Percentiles rank a stretch among this genome's conserved stretches.
phyloP scores from a whole-genome alignment of 2,113 vertebrate species.

The Sorex araneus region DNA sequence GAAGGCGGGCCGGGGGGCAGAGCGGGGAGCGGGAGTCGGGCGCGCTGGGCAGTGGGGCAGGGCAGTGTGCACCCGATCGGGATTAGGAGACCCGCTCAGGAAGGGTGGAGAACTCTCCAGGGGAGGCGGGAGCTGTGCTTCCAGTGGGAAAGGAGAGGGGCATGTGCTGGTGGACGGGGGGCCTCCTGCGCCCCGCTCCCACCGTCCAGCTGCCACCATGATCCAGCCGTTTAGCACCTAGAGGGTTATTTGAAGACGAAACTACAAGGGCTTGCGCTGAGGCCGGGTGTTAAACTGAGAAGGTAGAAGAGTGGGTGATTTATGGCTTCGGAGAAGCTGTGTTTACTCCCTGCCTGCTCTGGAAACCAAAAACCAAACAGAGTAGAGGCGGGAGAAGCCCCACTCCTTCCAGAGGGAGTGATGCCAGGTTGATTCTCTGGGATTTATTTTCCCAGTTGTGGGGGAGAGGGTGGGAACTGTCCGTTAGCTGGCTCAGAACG shows the following conservation, averaged over 20 bases:
- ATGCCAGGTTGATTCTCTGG: conserved; percentile 9
- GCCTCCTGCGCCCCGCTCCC: background rate
- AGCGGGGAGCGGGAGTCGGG: background rate
- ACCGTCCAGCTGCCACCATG: conserved; percentile 77
- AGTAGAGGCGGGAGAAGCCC: conserved; percentile 60
- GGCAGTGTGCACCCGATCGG: too few species aligned
- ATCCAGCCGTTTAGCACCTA: conserved; percentile 87
- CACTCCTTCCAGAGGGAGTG: conserved; percentile 61
- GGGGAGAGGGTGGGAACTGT: conserved; percentile 45
- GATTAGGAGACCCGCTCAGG: background rate
- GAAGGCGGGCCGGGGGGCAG: background rate
- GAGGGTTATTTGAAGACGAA: conserved; percentile 84
- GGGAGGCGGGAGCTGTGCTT: background rate
- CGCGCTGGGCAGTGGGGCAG: background rate
- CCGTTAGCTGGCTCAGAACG: background rate
- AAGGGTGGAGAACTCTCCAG: background rate
- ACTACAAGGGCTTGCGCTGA: conserved; percentile 88
- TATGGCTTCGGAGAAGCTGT: conserved; percentile 92
- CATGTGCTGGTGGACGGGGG: conserved; percentile 10
- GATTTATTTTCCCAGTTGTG: conserved; percentile 80
- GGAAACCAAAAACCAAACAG: conserved; percentile 84
- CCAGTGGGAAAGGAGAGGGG: background rate
- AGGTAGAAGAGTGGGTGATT: conserved; percentile 92
- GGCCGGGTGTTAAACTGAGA: conserved; percentile 89
- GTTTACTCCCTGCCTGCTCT: conserved; percentile 90